A percentile compares a stretch with the other conserved stretches of the same genome.
Conservation (phyloP, 2,797 vertebrate genomes). For the Streptopelia turtur region DNA sequence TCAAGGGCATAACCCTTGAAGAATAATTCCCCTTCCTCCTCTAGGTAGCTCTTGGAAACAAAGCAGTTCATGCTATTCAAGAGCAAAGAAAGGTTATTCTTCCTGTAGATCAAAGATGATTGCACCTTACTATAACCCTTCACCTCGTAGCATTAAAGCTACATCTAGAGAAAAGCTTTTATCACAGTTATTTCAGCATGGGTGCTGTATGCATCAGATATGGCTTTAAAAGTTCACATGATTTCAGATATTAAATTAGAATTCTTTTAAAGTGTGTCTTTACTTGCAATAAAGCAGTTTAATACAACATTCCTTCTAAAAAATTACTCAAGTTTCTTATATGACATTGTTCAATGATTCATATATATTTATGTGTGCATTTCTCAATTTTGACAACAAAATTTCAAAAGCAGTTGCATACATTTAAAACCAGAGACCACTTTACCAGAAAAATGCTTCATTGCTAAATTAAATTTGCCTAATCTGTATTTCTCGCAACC, state of each 20-base stretch:
- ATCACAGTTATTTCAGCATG: background rate
- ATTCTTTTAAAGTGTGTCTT: background rate
- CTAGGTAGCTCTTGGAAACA: background rate
- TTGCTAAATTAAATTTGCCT: background rate
- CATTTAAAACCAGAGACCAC: background rate
- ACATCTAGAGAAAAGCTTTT: background rate
- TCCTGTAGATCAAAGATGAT: background rate
- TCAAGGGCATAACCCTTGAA: background rate
- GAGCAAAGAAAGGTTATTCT: conserved; percentile 5
- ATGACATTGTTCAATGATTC: background rate
- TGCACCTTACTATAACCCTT: background rate
- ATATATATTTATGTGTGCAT: background rate
- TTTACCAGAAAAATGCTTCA: background rate
- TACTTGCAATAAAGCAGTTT: background rate
- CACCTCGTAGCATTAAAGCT: background rate
- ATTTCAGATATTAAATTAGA: background rate
- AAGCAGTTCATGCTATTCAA: background rate
- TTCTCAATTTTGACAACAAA: background rate
- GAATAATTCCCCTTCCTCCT: background rate
- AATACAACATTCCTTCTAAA: background rate
- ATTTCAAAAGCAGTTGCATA: background rate
- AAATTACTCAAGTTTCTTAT: background rate
- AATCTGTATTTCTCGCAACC: background rate
- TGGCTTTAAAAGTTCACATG: background rate
- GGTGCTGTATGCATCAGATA: background rate